Percentiles rank a stretch among this genome's conserved stretches.
Conservation (phyloP, 2,113 vertebrate genomes). For the Oreocharis arfaki region DNA sequence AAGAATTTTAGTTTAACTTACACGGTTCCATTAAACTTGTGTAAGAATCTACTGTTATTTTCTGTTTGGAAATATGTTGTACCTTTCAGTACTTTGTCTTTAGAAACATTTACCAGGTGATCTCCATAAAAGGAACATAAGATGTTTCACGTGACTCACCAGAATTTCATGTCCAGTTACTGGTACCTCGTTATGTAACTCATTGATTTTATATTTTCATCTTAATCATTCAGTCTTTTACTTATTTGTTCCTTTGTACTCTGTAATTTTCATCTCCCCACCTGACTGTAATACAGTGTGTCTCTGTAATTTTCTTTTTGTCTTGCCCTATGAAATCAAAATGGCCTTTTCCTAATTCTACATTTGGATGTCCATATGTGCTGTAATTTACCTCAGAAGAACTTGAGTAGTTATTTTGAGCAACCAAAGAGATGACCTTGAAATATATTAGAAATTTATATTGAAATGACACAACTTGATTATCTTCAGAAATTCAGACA, state of each 20-base stretch:
- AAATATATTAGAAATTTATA: neutral
- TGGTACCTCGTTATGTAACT: neutral
- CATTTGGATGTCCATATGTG: neutral
- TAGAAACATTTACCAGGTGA: neutral
- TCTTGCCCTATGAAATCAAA: neutral
- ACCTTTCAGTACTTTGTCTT: neutral
- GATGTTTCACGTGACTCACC: fast-evolving
- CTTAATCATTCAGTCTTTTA: neutral
- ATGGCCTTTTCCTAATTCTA: neutral
- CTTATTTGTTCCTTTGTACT: neutral
- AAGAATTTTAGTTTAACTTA: neutral
- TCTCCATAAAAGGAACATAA: neutral
- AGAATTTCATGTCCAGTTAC: neutral
- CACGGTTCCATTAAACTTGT: neutral
- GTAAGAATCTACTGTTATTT: neutral
- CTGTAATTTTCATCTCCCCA: neutral
- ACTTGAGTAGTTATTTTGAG: neutral
- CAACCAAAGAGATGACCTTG: neutral
- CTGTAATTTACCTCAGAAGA: neutral
- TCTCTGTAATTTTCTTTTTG: neutral
- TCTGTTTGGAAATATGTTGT: neutral
- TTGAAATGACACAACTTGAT: neutral
- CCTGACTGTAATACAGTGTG: neutral
- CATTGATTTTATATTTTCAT: neutral
- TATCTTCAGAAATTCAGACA: neutral